Evolutionary conservation across 2,888 invertebrate species (phyloP).

Genomic region (Pyrgus malvae): DNA sequence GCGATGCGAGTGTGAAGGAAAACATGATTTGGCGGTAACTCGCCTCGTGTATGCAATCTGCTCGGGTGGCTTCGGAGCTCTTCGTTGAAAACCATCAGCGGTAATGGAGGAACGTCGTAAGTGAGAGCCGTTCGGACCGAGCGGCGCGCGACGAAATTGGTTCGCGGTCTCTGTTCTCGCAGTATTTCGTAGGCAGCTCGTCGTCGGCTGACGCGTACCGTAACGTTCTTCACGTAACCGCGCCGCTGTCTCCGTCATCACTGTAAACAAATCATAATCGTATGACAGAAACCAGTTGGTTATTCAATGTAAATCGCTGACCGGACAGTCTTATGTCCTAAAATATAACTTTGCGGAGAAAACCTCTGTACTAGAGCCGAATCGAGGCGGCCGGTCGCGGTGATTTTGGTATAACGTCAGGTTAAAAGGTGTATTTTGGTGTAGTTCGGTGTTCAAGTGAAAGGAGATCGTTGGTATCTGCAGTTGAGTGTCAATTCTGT

Average conservation of each 20-base stretch:
- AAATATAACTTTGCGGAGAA: slow-evolving; percentile 12
- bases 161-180: neutral
- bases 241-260: slow-evolving; percentile 37
- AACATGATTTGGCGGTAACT: slow-evolving; percentile 54
- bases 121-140: slow-evolving; percentile 20
- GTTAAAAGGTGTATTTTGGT: slow-evolving; percentile 54
- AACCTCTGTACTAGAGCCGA: slow-evolving; percentile 26
- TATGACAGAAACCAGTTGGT: slow-evolving; percentile 48
- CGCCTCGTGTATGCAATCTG: slow-evolving; percentile 32
- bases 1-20: slow-evolving; percentile 50
- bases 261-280: slow-evolving; percentile 64
- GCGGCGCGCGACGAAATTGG: slow-evolving; percentile 42
- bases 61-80: slow-evolving; percentile 51
- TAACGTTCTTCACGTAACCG: slow-evolving; percentile 29
- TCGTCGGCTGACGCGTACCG: slow-evolving; percentile 39
- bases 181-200: slow-evolving; percentile 39
- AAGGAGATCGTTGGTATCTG: slow-evolving; percentile 54
- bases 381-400: slow-evolving; percentile 62
- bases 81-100: slow-evolving; percentile 41
- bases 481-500: slow-evolving; percentile 47
- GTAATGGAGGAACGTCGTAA: slow-evolving; percentile 32
- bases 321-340: slow-evolving; percentile 9
- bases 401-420: slow-evolving; percentile 59
- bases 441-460: slow-evolving; percentile 60
- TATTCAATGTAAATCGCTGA: slow-evolving; percentile 45